Conservation (phyloP, 2,888 invertebrate species). For the Dysmachus trigonus region DNA sequence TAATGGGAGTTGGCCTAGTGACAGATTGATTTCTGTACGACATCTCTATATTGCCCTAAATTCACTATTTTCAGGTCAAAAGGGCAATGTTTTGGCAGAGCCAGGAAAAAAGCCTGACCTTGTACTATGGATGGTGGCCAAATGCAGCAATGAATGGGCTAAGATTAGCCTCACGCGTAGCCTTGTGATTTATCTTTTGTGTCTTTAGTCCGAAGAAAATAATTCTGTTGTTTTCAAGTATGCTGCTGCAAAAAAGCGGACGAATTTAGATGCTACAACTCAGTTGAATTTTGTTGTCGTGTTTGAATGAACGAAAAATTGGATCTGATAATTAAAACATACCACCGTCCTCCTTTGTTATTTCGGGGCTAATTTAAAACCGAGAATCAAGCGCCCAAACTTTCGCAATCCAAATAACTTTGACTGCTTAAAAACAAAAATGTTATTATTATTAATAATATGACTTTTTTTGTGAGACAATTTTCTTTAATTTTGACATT, state of each 20-base stretch:
- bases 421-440: background rate
- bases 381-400: background rate
- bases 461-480: too few species aligned
- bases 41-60: slow-evolving; percentile 5
- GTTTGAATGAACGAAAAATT: background rate
- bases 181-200: slow-evolving; percentile 21
- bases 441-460: too few species aligned
- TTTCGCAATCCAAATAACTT: background rate
- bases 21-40: slow-evolving; percentile 3
- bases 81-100: background rate
- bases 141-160: slow-evolving; percentile 9
- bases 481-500: too few species aligned
- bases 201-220: background rate
- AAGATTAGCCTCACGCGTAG: background rate
- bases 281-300: background rate
- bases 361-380: background rate
- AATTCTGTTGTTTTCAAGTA: background rate
- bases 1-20: background rate
- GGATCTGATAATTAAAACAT: background rate
- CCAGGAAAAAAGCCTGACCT: background rate
- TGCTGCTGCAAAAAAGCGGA: background rate
- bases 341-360: background rate
- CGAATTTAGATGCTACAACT: background rate
- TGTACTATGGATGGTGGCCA: slow-evolving; percentile 17
- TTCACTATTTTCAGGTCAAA: slow-evolving; percentile 5